A percentile compares a stretch with the other conserved stretches of the same genome.
Conservation (phyloP, 2,797 vertebrate genomes). For the Notamacropus eugenii region DNA sequence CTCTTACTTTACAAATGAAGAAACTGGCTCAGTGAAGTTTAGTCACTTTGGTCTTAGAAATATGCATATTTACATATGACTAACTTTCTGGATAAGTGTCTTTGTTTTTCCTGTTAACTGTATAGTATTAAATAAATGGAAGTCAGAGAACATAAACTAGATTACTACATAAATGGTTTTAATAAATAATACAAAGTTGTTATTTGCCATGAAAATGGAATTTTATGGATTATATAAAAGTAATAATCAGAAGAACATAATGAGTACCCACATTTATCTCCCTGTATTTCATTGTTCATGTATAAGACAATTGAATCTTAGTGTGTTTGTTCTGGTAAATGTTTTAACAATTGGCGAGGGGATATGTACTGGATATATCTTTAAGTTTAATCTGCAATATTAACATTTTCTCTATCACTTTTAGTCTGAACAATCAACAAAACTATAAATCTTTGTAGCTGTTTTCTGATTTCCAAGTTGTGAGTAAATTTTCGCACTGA, state of each 20-base stretch:
- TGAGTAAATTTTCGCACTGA: background rate
- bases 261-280: background rate
- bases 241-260: background rate
- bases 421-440: background rate
- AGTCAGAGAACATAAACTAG: accelerated
- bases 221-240: background rate
- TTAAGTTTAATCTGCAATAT: background rate
- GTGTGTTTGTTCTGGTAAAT: background rate
- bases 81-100: background rate
- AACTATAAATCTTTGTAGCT: background rate
- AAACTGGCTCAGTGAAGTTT: background rate
- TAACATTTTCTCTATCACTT: background rate
- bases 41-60: background rate
- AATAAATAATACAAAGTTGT: background rate
- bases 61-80: background rate
- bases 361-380: background rate
- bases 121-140: background rate
- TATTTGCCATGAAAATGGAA: background rate
- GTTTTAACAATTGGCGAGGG: background rate
- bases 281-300: background rate
- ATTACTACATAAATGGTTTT: background rate
- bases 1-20: background rate
- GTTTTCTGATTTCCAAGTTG: background rate
- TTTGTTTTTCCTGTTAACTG: background rate
- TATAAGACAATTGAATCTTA: background rate